These are phyloP conservation scores for Rhagologus leucostigma DNA, from an alignment of 2,113 vertebrate species.

Conservation along the genomic window DNA sequence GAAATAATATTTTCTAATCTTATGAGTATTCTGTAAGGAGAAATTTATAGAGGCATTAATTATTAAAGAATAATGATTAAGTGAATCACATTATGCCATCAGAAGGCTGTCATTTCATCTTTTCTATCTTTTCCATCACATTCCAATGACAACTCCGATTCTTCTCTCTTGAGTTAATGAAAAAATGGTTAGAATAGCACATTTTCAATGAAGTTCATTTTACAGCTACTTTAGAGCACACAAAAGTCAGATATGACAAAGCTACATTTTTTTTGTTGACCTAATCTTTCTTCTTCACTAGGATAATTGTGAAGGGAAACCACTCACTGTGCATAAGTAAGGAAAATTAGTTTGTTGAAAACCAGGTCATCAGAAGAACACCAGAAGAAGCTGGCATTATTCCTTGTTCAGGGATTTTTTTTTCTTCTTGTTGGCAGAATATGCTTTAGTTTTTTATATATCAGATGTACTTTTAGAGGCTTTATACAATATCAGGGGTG, in stretches of 20 bases:
- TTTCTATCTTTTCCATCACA: neutral
- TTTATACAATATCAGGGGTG: neutral
- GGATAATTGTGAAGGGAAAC: neutral
- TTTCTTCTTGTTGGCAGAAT: neutral
- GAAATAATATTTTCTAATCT: neutral
- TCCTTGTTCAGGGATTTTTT: rapidly evolving
- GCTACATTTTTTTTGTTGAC: neutral
- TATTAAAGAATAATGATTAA: neutral
- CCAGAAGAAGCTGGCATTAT: neutral
- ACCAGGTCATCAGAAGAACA: neutral
- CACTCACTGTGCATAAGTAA: neutral
- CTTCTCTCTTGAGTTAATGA: neutral
- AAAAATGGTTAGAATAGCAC: neutral
- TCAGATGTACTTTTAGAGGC: neutral
- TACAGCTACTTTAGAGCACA: neutral
- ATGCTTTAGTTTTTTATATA: neutral
- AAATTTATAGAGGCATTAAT: neutral
- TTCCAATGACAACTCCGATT: neutral
- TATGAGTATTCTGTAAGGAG: neutral
- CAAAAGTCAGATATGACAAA: neutral
- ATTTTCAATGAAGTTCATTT: neutral
- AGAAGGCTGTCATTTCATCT: neutral
- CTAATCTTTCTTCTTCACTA: neutral
- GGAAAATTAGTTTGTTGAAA: neutral
- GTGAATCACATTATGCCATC: neutral